Evolutionary conservation across 2,888 invertebrate species (phyloP).

Genomic region (Pilophorus perplexus): DNA sequence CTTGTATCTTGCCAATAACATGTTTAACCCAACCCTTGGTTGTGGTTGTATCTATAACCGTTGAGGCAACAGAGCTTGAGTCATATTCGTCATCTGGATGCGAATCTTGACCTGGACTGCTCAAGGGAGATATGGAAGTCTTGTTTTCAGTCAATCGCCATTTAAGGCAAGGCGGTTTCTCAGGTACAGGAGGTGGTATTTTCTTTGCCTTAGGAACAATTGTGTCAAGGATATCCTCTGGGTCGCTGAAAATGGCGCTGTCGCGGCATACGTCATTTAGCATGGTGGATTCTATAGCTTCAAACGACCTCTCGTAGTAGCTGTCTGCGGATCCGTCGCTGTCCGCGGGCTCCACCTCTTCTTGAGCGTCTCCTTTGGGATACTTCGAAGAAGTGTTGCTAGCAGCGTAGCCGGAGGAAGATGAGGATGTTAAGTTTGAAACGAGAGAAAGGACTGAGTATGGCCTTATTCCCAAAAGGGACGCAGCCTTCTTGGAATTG

Average conservation of each 20-base stretch:
- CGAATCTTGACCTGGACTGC: slow-evolving; percentile 43
- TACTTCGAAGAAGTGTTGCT: slow-evolving; percentile 36
- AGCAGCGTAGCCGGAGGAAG: slow-evolving; percentile 50
- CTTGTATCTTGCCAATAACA: slow-evolving; percentile 53
- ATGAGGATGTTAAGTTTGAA: slow-evolving; percentile 59
- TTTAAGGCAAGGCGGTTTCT: slow-evolving; percentile 56
- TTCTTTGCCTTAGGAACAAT: slow-evolving; percentile 47
- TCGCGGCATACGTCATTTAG: slow-evolving; percentile 70
- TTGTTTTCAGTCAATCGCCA: slow-evolving; percentile 48
- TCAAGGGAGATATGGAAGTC: slow-evolving; percentile 31
- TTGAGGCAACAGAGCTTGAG: slow-evolving; percentile 53
- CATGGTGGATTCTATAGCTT: slow-evolving; percentile 67
- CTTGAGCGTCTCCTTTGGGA: slow-evolving; percentile 20
- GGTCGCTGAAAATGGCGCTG: slow-evolving; percentile 79
- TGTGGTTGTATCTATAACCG: slow-evolving; percentile 53
- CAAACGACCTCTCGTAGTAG: slow-evolving; percentile 73
- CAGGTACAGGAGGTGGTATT: slow-evolving; percentile 64
- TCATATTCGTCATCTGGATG: slow-evolving; percentile 53
- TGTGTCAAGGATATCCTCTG: slow-evolving; percentile 56
- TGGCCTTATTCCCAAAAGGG: slow-evolving; percentile 51
- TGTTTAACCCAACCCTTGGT: slow-evolving; percentile 70
- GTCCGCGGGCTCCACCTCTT: slow-evolving; percentile 50
- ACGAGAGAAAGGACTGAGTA: slow-evolving; percentile 59
- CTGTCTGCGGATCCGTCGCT: slow-evolving; percentile 61
- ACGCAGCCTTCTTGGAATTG: slow-evolving; percentile 49